Percentiles rank a stretch among this genome's conserved stretches.
These are phyloP conservation scores for Opisthograptis luteolata DNA, from an alignment of 2,888 invertebrate species.

Conservation along the genomic window DNA sequence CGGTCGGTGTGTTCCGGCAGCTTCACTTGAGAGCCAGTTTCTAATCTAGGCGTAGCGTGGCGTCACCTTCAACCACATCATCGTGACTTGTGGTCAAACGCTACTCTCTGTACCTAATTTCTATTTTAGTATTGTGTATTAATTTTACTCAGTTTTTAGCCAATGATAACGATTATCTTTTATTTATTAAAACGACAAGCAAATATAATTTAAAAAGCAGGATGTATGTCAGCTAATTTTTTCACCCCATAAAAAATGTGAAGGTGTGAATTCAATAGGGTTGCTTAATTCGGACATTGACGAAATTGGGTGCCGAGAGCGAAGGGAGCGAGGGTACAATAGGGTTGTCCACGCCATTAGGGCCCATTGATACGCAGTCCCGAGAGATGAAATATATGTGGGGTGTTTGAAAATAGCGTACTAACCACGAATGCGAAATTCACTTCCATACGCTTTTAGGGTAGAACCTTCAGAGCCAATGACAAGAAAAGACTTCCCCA, in stretches of 20 bases:
- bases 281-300: slow-evolving; percentile 57
- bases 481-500: slow-evolving; percentile 14
- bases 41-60: too few relatives aligned
- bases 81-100: too few relatives aligned
- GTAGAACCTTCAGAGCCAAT: neutral
- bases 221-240: slow-evolving; percentile 21
- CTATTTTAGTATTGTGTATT: too few relatives aligned
- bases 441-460: slow-evolving; percentile 30
- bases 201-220: slow-evolving; percentile 9
- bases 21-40: too few relatives aligned
- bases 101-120: too few relatives aligned
- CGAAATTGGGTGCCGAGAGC: slow-evolving; percentile 46
- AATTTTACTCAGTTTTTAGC: too few relatives aligned
- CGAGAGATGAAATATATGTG: slow-evolving; percentile 60
- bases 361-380: slow-evolving; percentile 67
- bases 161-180: neutral
- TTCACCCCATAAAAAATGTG: slow-evolving; percentile 37
- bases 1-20: too few relatives aligned
- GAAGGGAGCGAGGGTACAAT: slow-evolving; percentile 45
- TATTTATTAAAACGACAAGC: neutral
- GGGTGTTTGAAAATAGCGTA: slow-evolving; percentile 50
- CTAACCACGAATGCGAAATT: slow-evolving; percentile 41
- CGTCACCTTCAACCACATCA: too few relatives aligned
- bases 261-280: slow-evolving; percentile 54
- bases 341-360: slow-evolving; percentile 69